phyloP scores from a whole-genome alignment of 2,113 vertebrate genomes.

The Columbina picui region DNA sequence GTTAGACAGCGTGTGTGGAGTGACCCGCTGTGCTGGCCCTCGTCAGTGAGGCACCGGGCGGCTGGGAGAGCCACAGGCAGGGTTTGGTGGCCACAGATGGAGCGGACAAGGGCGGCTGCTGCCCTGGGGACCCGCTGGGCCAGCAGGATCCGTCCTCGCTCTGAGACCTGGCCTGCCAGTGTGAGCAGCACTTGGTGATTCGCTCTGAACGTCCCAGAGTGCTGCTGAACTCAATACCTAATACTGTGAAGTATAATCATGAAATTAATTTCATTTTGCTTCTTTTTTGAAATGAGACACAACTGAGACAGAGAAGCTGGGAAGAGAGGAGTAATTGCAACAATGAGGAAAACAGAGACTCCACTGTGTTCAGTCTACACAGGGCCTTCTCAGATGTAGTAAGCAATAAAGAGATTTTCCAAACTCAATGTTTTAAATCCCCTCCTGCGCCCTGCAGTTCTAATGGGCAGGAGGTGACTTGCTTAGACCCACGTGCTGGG shows the following conservation, averaged over 20 bases:
- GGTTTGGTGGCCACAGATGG: not conserved
- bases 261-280: not conserved
- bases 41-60: accelerated
- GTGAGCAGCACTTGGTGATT: not conserved
- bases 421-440: not conserved
- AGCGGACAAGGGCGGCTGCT: not conserved
- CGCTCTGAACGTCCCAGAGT: not conserved
- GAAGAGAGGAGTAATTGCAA: not conserved
- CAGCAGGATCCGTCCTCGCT: not conserved
- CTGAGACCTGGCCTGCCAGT: not conserved
- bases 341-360: not conserved
- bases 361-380: not conserved
- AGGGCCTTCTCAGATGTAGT: not conserved
- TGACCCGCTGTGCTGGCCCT: not conserved
- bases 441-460: too few relatives aligned
- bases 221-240: not conserved
- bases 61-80: not conserved
- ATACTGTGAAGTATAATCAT: not conserved
- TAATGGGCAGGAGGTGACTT: not conserved
- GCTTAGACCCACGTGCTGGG: not conserved
- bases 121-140: not conserved
- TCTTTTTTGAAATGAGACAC: not conserved
- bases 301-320: not conserved
- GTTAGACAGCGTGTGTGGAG: not conserved
- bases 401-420: not conserved